Base-by-base conservation (phyloP, 2,888 invertebrate species). In the Poecilobothrus nobilitatus region DNA sequence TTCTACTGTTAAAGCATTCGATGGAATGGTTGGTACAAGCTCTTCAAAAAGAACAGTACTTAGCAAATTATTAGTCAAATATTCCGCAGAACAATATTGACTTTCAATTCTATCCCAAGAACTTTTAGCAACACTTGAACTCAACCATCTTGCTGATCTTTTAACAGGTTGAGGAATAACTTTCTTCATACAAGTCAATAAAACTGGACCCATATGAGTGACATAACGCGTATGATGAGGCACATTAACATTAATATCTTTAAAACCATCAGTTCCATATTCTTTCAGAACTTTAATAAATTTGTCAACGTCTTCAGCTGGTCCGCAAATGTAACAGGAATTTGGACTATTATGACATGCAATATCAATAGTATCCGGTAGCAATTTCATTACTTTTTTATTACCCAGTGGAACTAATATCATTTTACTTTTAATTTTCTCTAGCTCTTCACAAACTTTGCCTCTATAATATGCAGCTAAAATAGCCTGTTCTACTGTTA, bases 151-250 rank as follows among this genome's bases (percentile, higher is more conserved):
- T 0, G 84, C 77, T 0, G 91, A 88, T 22, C 95, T 85, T 1
- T 82, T 79, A 74, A 88, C 90, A 0, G 91, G 88, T 0, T 84
- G 75, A 0, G 86, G 86, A 65, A 91, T 89, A 0, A 89, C 86
- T 76, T 87, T 79, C 27, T 83, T 85, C 68, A 92, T 76, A 73
- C 88, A 87, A 67, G 86, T 84, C 2, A 88, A 78, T 63, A 94
- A 84, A 63, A 83, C 86, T 0, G 90, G 88, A 22, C 90, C 91
- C 78, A 82, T 79, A 21, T 87, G 84, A 4, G 87, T 84, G 75
- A 96, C 92, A 74, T 93, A 93, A 68, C 87, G 86, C 70, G 94
- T 94, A 78, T 96, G 95, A 76, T 95, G 96, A 0, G 96, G 93
- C 73, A 94, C 92, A 76, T 94, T 92, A 67, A 92, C 88, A 75